A percentile compares a stretch with the other conserved stretches of the same genome.
Evolutionary conservation across 2,113 vertebrate genomes (phyloP).

Genomic region (Otis tarda): DNA sequence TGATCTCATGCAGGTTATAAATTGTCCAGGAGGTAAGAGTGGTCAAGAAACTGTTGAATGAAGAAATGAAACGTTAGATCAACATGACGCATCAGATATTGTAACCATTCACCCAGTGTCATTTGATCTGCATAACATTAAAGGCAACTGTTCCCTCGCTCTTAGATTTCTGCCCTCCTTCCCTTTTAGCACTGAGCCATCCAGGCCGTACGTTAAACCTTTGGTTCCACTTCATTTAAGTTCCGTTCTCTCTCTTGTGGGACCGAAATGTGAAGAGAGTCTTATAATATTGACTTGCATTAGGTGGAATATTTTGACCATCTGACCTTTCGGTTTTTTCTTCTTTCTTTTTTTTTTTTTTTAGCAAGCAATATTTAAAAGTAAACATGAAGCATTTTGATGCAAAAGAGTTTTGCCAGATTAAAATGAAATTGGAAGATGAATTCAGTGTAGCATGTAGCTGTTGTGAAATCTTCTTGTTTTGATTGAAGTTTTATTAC

Average conservation of each 20-base stretch:
- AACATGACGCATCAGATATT: conserved; percentile 42
- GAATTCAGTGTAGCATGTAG: conserved; percentile 12
- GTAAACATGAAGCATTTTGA: conserved; percentile 14
- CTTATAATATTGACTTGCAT: neutral
- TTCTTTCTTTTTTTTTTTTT: neutral
- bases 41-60: conserved; percentile 20
- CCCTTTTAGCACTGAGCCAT: conserved; percentile 13
- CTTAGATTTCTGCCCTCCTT: conserved; percentile 17
- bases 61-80: conserved; percentile 43
- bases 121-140: conserved; percentile 45
- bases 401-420: conserved; percentile 11
- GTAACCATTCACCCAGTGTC: conserved; percentile 13
- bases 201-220: conserved; percentile 33
- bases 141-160: neutral
- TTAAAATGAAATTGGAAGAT: conserved; percentile 55
- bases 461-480: conserved; percentile 51
- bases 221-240: conserved; percentile 36
- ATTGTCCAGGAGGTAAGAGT: conserved; percentile 35
- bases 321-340: neutral
- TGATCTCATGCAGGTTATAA: conserved; percentile 34
- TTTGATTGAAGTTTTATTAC: conserved; percentile 67
- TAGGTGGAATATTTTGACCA: conserved; percentile 12
- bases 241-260: neutral
- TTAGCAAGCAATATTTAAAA: conserved; percentile 35
- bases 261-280: neutral